Evolutionary conservation across 2,113 vertebrate species (phyloP).

Genomic region (Burhinus oedicnemus): DNA sequence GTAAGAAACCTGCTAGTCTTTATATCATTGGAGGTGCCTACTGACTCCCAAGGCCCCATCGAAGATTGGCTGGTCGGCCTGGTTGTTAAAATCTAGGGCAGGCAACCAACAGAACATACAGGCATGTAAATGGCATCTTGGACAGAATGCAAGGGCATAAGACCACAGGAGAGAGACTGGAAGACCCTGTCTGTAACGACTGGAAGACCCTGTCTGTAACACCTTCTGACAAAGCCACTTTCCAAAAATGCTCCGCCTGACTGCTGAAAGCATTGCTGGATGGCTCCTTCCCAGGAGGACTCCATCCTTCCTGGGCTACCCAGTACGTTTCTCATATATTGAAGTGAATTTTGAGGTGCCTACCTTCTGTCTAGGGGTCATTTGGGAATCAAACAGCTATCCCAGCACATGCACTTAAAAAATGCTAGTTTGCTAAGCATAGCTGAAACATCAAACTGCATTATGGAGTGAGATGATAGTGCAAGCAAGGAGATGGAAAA

Average conservation of each 20-base stretch:
- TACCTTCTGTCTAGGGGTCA: not conserved
- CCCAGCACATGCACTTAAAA: not conserved
- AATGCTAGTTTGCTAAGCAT: not conserved
- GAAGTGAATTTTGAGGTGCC: not conserved
- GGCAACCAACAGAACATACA: not conserved
- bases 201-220: not conserved
- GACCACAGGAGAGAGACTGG: not conserved
- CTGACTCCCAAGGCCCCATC: not conserved
- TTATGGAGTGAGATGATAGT: not conserved
- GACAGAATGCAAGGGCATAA: not conserved
- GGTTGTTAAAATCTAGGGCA: not conserved
- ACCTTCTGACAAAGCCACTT: not conserved
- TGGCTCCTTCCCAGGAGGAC: not conserved
- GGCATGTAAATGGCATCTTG: not conserved
- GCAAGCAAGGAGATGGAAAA: not conserved
- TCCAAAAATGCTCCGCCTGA: not conserved
- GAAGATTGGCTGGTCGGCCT: not conserved
- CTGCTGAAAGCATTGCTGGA: not conserved
- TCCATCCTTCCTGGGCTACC: not conserved
- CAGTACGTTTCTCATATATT: not conserved
- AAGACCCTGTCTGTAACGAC: not conserved
- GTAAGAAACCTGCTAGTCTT: not conserved
- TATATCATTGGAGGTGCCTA: not conserved
- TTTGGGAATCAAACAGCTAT: not conserved
- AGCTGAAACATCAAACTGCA: not conserved